These are phyloP conservation scores for Ochropleura plecta DNA, from an alignment of 2,888 invertebrate species.

Conservation along the genomic window DNA sequence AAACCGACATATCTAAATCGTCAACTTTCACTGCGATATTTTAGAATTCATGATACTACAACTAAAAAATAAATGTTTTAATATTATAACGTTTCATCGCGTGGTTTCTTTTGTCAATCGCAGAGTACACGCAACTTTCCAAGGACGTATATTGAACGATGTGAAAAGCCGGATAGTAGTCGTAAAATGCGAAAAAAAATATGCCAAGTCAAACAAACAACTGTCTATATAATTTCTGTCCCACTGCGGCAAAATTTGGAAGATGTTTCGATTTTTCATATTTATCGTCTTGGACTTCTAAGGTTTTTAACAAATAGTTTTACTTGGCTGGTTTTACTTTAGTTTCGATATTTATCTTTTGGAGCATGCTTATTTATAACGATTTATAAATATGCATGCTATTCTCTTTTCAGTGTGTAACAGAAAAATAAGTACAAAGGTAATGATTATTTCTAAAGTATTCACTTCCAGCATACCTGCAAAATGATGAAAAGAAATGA, in stretches of 20 bases:
- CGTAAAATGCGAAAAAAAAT: conserved; percentile 53
- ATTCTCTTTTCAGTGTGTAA: too few relatives aligned
- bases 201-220: conserved; percentile 38
- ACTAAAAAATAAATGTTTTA: conserved; percentile 37
- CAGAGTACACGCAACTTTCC: conserved; percentile 56
- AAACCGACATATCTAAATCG: not conserved
- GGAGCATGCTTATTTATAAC: too few relatives aligned
- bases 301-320: not conserved
- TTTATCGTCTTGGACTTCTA: not conserved
- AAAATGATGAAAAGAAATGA: too few relatives aligned
- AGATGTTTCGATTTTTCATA: conserved; percentile 33
- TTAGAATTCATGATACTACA: not conserved
- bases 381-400: too few relatives aligned
- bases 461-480: not conserved
- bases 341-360: not conserved
- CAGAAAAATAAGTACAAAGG: too few relatives aligned
- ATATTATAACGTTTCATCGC: conserved; percentile 48
- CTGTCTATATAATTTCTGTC: conserved; percentile 28
- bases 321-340: not conserved
- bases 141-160: conserved; percentile 60
- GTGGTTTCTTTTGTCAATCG: conserved; percentile 49
- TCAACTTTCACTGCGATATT: not conserved
- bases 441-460: too few relatives aligned
- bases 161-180: conserved; percentile 48
- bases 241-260: conserved; percentile 39